phyloP scores from a whole-genome alignment of 2,888 invertebrate genomes.

The Nomada fucata region DNA sequence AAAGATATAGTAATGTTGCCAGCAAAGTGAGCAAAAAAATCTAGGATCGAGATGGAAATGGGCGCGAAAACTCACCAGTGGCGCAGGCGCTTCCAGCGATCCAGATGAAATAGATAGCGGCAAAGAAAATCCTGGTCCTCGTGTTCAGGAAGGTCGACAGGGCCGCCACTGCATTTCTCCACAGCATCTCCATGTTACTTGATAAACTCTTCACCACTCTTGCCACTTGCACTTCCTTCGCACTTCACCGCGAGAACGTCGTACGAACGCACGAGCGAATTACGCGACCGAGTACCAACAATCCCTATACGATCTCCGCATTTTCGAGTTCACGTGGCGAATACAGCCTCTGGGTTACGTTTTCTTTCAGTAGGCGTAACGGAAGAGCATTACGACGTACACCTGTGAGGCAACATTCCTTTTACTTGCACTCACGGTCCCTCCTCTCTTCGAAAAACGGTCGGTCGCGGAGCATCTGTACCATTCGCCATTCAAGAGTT shows the following conservation, averaged over 20 bases:
- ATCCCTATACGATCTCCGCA: conserved; percentile 53
- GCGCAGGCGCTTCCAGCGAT: conserved; percentile 73
- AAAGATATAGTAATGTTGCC: no score
- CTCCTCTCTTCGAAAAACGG: conserved; percentile 40
- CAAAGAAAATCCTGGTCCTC: conserved; percentile 65
- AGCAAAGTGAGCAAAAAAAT: not conserved
- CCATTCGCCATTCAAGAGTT: conserved; percentile 19
- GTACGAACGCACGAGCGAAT: conserved; percentile 23
- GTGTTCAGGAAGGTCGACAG: conserved; percentile 59
- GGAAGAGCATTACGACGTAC: conserved; percentile 58
- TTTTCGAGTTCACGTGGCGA: conserved; percentile 58
- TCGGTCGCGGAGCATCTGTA: conserved; percentile 40
- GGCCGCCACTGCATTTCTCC: conserved; percentile 56
- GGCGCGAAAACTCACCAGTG: conserved; percentile 72
- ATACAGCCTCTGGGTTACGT: conserved; percentile 25
- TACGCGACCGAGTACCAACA: conserved; percentile 40
- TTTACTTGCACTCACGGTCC: conserved; percentile 56
- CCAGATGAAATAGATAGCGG: conserved; percentile 70
- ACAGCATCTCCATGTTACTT: conserved; percentile 67
- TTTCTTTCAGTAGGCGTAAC: conserved; percentile 45
- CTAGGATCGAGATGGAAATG: conserved; percentile 22
- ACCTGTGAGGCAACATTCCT: conserved; percentile 63
- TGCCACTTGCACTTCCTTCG: conserved; percentile 40
- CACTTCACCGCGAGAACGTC: conserved; percentile 44
- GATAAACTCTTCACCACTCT: conserved; percentile 41